Base-by-base conservation (phyloP, 2,797 vertebrate species). In the Falco berigora region DNA sequence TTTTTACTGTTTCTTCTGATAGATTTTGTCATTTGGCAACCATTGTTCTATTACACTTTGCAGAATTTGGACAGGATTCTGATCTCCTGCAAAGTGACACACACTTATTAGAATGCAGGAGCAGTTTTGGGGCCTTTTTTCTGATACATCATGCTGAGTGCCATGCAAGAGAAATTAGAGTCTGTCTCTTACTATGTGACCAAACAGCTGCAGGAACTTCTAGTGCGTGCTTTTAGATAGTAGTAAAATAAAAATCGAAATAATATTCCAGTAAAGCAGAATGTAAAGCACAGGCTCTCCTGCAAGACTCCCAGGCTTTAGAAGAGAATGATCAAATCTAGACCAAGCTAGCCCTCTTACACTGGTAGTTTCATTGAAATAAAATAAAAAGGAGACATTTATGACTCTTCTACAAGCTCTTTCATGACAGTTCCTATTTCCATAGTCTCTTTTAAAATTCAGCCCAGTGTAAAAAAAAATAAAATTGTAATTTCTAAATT, bases 1-100 rank as follows among this genome's bases (percentile, higher is more conserved):
- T 96, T 96, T 96, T 91, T 94, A 90, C n/a, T 85, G 75, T 90
- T 86, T 79, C 55, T 95, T 97, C 88, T 96, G 86, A 97, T 96
- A 88, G 85, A 56, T 86, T 90, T 88, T 96, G 95, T 94, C 91
- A 92, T 91, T 96, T 96, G 73, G 91, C 91, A 94, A 93, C 95
- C 97, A 93, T 90, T 94, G 53, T 96, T 91, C 74, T 88, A 30
- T 93, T 87, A 94, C 78, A 78, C 61, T 92, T 94, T 44, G 66
- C 86, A 86, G 94, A 97, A 88, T 94, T 85, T 90, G 93, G 79
- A 75, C 79, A 95, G 92, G 87, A 88, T 94, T 96, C 90, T 92
- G 90, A 92, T 97, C 86, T 86, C 80, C 90, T 95, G 72, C 80
- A 77, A 96, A 91, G 87, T 88, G 91, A 67, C 74, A 81, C 44